Evolutionary conservation across 1,140 invertebrate genomes (phyloP), one percentile per base, ranked within the genome.

Genomic region (Helicoverpa armigera): DNA sequence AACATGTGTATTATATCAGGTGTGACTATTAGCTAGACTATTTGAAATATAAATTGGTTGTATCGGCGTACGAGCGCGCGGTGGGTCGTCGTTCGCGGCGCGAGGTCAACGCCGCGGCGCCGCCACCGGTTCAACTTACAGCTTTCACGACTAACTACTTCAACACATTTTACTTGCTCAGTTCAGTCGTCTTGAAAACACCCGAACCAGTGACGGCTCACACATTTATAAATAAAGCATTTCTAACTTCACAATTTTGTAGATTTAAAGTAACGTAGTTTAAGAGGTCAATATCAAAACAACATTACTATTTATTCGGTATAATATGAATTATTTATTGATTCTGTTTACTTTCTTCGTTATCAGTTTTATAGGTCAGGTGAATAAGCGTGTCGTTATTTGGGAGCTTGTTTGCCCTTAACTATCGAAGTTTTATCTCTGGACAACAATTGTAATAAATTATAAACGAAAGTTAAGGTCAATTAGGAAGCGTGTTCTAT

Each of bases 271-370:
- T 72, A 82, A 77, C 78, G n/a, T 35, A 56, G 63, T 67, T 87
- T 92, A 89, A 87, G 81, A 86, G 91, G 91, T 92, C 92, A 92
- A 91, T 92, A 92, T 88, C 87, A 90, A 88, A 92, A 92, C 88
- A 91, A 91, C 85, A 87, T 90, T 88, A 86, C 31, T 79, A 87
- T 90, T 88, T 89, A 86, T 91, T 90, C 87, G 83, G 86, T 43
- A 43, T 43, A 85, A 83, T 77, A 92, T 93, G 89, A 90, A 92
- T 93, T 89, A 94, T 93, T 93, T 92, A 92, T 93, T 89, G 87
- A 77, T 80, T 83, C 83, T 88, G 88, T 94, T 94, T 92, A 91
- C 90, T 93, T 94, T 93, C 92, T 88, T 89, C 83, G 86, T 90
- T 93, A 94, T 89, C 90, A 80, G 60, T 75, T 88, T 91, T 92